These are phyloP conservation scores for Meta bourneti DNA, from an alignment of 2,888 invertebrate species.

Conservation along the genomic window DNA sequence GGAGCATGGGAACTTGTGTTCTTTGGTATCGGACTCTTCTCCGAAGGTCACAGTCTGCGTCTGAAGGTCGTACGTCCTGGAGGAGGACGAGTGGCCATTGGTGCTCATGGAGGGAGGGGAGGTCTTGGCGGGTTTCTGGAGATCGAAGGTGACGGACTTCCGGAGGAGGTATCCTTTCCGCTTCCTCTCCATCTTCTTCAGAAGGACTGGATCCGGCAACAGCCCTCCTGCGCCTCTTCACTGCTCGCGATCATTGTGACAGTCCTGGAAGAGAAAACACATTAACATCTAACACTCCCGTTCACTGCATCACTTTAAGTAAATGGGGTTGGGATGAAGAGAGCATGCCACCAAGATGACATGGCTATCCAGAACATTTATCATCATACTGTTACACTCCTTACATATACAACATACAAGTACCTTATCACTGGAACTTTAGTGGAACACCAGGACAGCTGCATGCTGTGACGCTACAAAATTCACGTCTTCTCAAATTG, in stretches of 20 bases:
- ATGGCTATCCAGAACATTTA: too few species aligned
- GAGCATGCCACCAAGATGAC: too few species aligned
- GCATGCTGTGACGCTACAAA: too few species aligned
- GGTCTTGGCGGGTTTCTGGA: conserved; percentile 4
- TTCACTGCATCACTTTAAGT: too few species aligned
- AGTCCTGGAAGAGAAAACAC: conserved; percentile 15
- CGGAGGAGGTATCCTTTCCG: conserved; percentile 67
- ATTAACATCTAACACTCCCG: not conserved
- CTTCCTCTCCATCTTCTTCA: conserved; percentile 58
- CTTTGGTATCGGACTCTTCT: conserved; percentile 32
- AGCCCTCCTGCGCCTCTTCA: not conserved
- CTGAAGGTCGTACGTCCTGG: conserved; percentile 63
- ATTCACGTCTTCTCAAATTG: too few species aligned
- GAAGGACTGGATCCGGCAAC: not conserved
- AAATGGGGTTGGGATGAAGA: too few species aligned
- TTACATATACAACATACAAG: too few species aligned
- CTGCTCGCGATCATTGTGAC: not conserved
- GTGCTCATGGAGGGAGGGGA: not conserved
- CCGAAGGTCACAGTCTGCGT: conserved; percentile 70
- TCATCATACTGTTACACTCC: too few species aligned
- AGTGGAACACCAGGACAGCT: too few species aligned
- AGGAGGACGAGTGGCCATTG: conserved; percentile 17
- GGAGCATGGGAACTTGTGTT: conserved; percentile 7
- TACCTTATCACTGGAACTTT: too few species aligned
- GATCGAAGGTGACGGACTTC: conserved; percentile 37